Evolutionary conservation across 2,113 vertebrate genomes (phyloP).

Genomic region (Paralichthys olivaceus): DNA sequence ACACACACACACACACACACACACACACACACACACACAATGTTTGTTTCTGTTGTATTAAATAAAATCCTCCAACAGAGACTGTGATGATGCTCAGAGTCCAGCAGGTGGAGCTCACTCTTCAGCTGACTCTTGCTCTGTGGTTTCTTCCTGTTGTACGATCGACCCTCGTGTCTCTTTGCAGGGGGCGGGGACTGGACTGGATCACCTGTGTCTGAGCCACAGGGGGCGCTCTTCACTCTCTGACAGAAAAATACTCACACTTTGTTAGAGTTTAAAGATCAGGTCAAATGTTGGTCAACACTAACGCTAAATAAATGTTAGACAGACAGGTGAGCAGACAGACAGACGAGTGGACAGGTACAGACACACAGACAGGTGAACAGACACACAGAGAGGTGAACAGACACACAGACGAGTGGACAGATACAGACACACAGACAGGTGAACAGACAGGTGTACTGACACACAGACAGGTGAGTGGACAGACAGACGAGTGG

Average conservation of each 20-base stretch:
- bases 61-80: no score
- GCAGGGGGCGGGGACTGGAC: not conserved
- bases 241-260: constrained; percentile 8
- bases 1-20: not conserved
- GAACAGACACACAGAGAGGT: not conserved
- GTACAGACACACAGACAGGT: not conserved
- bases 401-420: no score
- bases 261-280: no score
- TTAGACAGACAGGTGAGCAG: not conserved
- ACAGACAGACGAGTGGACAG: not conserved
- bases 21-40: not conserved
- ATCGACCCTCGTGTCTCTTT: accelerated
- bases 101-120: constrained; percentile 39
- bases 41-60: no score
- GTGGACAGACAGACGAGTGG: no score
- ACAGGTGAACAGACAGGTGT: no score
- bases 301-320: no score
- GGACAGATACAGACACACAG: no score
- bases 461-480: no score
- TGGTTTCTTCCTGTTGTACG: constrained; percentile 51
- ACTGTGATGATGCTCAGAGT: not conserved
- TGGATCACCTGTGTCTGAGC: not conserved
- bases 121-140: constrained; percentile 54
- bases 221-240: not conserved
- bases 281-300: no score